These are phyloP conservation scores for Drosophila punjabiensis DNA, from an alignment of 1,140 invertebrate species.

Conservation along the genomic window DNA sequence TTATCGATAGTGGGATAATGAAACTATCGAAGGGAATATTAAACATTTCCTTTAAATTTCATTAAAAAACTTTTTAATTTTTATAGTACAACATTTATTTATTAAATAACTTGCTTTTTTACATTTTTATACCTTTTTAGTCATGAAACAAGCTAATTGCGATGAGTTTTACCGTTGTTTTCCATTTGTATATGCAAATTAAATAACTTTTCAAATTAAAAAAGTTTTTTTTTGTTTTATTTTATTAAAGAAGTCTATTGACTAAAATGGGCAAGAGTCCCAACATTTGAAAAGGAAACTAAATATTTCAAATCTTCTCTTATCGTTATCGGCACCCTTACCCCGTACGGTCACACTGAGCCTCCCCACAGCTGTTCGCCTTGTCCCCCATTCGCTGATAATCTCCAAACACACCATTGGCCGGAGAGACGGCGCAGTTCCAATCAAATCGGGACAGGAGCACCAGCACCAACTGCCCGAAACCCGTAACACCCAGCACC, in stretches of 20 bases:
- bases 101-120: background rate
- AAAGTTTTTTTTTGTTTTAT: too few species aligned
- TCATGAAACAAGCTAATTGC: background rate
- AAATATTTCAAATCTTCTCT: background rate
- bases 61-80: background rate
- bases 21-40: background rate
- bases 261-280: too few species aligned
- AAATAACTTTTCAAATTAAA: too few species aligned
- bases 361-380: slow-evolving; percentile 2
- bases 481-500: background rate
- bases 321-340: background rate
- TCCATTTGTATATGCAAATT: background rate
- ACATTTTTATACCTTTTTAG: background rate
- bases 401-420: background rate
- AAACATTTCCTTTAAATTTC: background rate
- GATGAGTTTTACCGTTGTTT: background rate
- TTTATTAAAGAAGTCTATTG: too few species aligned
- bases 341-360: background rate
- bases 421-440: slow-evolving; percentile 17
- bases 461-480: background rate
- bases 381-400: slow-evolving; percentile 1
- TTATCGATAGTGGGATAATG: background rate
- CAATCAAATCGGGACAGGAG: slow-evolving; percentile 6
- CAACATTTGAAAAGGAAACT: too few species aligned
- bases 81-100: background rate